These are phyloP conservation scores for Nixonia krombeini DNA, from an alignment of 1,140 invertebrate species.

Conservation along the genomic window DNA sequence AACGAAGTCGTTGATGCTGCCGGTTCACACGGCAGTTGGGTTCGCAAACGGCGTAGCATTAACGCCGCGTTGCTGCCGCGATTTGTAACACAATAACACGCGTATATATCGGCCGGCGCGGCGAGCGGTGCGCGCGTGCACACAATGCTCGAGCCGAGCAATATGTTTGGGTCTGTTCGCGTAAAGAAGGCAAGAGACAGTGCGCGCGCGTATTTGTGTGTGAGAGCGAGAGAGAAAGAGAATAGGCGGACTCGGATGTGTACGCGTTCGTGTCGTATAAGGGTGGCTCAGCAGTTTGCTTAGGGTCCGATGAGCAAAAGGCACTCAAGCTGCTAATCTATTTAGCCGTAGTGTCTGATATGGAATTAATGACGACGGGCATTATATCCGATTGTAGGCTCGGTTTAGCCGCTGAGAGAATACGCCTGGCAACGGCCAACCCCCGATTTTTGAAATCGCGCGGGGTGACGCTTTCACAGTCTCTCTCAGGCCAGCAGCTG, in stretches of 20 bases:
- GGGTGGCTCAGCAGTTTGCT: slow-evolving; percentile 57
- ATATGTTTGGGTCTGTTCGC: slow-evolving; percentile 55
- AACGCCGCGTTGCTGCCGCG: slow-evolving; percentile 50
- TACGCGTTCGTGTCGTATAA: slow-evolving; percentile 35
- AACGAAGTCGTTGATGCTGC: no score
- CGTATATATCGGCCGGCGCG: no score
- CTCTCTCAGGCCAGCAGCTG: slow-evolving; percentile 40
- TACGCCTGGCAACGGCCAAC: neutral
- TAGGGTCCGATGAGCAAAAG: slow-evolving; percentile 61
- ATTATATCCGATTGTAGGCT: slow-evolving; percentile 50
- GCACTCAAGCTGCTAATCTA: slow-evolving; percentile 71
- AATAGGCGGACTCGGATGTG: no score
- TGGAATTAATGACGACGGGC: slow-evolving; percentile 69
- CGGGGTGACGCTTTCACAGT: slow-evolving; percentile 31
- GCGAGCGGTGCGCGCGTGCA: slow-evolving; percentile 37
- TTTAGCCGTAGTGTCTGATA: slow-evolving; percentile 71
- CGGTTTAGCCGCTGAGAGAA: slow-evolving; percentile 18
- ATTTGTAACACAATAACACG: slow-evolving; percentile 33
- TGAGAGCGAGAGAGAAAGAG: no score
- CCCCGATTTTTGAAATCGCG: slow-evolving; percentile 25
- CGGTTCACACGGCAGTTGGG: slow-evolving; percentile 59
- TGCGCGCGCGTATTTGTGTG: no score
- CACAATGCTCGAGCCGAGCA: slow-evolving; percentile 53
- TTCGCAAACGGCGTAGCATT: slow-evolving; percentile 58
- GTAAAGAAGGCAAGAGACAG: no score